Percentiles rank a stretch among this genome's conserved stretches.
These are phyloP conservation scores for Ornithoptera priamus DNA, from an alignment of 2,888 invertebrate genomes.

Conservation along the genomic window DNA sequence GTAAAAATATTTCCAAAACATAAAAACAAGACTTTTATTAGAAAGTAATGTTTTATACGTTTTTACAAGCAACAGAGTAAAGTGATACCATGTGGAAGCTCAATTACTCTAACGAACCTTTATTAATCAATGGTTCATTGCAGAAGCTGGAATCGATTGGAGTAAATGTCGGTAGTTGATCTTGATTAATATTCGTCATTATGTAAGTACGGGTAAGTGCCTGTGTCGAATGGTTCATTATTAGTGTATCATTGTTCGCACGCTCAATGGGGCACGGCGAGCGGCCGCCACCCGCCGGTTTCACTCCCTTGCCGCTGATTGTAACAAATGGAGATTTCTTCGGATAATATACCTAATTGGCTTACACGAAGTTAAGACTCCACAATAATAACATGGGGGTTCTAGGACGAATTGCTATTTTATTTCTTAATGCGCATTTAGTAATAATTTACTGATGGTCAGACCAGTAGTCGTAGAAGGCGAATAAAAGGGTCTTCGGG, in stretches of 20 bases:
- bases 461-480: too few relatives aligned
- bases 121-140: background rate
- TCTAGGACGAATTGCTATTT: constrained; percentile 54
- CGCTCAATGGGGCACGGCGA: constrained; percentile 60
- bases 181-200: constrained; percentile 66
- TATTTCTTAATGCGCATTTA: constrained; percentile 18
- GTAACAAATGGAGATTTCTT: constrained; percentile 72
- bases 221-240: constrained; percentile 74
- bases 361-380: constrained; percentile 41
- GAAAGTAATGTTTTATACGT: background rate
- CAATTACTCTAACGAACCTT: constrained; percentile 1
- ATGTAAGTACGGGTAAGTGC: constrained; percentile 48
- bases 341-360: constrained; percentile 55
- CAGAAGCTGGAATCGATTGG: constrained; percentile 23
- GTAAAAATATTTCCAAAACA: too few relatives aligned
- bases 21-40: too few relatives aligned
- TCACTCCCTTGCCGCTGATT: constrained; percentile 62
- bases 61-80: background rate
- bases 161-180: constrained; percentile 40
- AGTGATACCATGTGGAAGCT: background rate
- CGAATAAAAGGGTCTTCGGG: too few relatives aligned
- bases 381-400: constrained; percentile 54
- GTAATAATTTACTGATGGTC: constrained; percentile 1
- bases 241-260: constrained; percentile 74
- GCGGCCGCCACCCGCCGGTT: constrained; percentile 45